Conservation (phyloP, 2,797 vertebrate species). For the Tadarida brasiliensis region DNA sequence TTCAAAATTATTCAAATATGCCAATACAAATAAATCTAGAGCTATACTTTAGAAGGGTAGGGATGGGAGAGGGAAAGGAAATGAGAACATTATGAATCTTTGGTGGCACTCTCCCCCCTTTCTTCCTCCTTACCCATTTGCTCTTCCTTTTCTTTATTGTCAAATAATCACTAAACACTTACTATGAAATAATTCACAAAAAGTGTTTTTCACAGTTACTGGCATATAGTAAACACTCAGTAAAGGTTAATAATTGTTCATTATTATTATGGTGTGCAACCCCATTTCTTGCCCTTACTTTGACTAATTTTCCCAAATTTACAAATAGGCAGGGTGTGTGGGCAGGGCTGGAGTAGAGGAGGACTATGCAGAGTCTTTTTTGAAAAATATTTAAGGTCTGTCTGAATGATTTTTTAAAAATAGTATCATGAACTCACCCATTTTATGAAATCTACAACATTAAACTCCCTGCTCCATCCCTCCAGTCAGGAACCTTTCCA, state of each 20-base stretch:
- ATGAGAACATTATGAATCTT: constrained; percentile 2
- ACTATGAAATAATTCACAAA: constrained; percentile 15
- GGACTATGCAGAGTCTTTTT: not conserved
- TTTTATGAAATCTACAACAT: constrained; percentile 35
- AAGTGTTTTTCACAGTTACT: not conserved
- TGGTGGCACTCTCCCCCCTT: not conserved
- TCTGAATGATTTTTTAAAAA: not conserved
- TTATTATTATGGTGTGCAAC: not conserved
- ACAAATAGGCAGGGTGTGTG: not conserved
- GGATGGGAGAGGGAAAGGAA: not conserved
- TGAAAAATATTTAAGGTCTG: not conserved
- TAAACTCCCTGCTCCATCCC: not conserved
- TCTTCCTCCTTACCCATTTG: not conserved
- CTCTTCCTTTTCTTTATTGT: not conserved
- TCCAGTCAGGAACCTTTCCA: not conserved
- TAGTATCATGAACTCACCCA: not conserved
- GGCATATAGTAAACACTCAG: too few species aligned
- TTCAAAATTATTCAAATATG: not conserved
- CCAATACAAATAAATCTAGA: not conserved
- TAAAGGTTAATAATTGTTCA: not conserved
- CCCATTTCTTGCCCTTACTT: not conserved
- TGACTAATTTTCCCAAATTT: not conserved
- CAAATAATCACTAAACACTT: constrained; percentile 28
- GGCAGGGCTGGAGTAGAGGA: not conserved
- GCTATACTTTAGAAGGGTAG: not conserved